These are phyloP conservation scores for Apodemia zela DNA, from an alignment of 2,888 invertebrate species.

Conservation along the genomic window DNA sequence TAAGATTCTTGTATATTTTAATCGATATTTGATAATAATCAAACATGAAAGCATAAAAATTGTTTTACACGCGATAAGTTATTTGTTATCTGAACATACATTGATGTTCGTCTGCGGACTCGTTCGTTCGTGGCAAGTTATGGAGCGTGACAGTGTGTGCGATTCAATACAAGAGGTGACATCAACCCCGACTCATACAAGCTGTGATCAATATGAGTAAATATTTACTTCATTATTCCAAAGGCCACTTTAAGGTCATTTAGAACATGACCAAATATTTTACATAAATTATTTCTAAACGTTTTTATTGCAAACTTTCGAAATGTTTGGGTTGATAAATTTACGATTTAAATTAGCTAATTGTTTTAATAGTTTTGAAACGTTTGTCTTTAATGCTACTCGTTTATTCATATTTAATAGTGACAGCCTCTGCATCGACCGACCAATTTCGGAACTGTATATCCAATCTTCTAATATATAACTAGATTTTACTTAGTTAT, in stretches of 20 bases:
- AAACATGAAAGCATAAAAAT: constrained; percentile 22
- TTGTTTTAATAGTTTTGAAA: too few relatives aligned
- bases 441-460: too few relatives aligned
- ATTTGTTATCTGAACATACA: constrained; percentile 23
- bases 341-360: too few relatives aligned
- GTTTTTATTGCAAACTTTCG: too few relatives aligned
- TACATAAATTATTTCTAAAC: too few relatives aligned
- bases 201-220: constrained; percentile 53
- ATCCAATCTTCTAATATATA: too few relatives aligned
- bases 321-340: too few relatives aligned
- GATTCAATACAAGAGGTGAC: constrained; percentile 50
- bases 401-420: too few relatives aligned
- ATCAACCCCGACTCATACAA: constrained; percentile 47
- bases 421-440: too few relatives aligned
- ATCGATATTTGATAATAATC: constrained; percentile 26
- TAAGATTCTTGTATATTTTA: constrained; percentile 21
- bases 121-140: constrained; percentile 35
- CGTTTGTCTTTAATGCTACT: too few relatives aligned
- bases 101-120: constrained; percentile 31
- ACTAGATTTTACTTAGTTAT: too few relatives aligned
- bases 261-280: not conserved
- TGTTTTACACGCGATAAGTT: constrained; percentile 27
- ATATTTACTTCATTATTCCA: constrained; percentile 34
- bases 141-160: constrained; percentile 58
- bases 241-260: not conserved